These are phyloP conservation scores for Albula glossodonta DNA, from an alignment of 2,113 vertebrate genomes.

Conservation along the genomic window DNA sequence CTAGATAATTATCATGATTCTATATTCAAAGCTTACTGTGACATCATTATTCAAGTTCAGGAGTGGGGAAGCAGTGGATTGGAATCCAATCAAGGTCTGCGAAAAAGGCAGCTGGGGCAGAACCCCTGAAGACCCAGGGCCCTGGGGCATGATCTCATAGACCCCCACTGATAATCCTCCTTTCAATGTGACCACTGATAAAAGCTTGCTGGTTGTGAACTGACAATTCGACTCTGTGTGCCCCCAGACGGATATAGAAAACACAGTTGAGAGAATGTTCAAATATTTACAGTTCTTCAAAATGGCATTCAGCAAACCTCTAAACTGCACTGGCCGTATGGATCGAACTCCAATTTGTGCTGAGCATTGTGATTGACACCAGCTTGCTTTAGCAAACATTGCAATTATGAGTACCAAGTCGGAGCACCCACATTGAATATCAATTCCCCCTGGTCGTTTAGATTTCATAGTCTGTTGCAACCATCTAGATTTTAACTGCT, in stretches of 20 bases:
- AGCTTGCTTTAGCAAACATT: background rate
- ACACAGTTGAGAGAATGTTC: background rate
- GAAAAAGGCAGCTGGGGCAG: too few species aligned
- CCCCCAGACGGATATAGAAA: background rate
- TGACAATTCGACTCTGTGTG: too few species aligned
- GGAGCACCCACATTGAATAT: background rate
- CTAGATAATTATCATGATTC: too few species aligned
- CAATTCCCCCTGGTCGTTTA: background rate
- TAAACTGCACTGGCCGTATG: background rate
- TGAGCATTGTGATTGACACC: background rate
- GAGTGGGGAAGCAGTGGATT: too few species aligned
- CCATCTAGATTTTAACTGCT: background rate
- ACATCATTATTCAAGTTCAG: too few species aligned
- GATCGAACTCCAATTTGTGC: background rate
- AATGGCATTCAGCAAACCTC: background rate
- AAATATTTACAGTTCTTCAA: background rate
- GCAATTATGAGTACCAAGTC: background rate
- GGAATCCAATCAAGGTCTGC: too few species aligned
- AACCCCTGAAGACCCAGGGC: too few species aligned
- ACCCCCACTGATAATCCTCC: too few species aligned
- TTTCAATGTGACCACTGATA: too few species aligned
- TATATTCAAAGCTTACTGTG: too few species aligned
- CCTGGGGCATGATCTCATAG: too few species aligned
- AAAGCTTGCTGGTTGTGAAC: too few species aligned
- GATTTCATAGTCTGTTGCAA: background rate